phyloP scores from a whole-genome alignment of 2,113 vertebrate species.

The Sigmodon hispidus region DNA sequence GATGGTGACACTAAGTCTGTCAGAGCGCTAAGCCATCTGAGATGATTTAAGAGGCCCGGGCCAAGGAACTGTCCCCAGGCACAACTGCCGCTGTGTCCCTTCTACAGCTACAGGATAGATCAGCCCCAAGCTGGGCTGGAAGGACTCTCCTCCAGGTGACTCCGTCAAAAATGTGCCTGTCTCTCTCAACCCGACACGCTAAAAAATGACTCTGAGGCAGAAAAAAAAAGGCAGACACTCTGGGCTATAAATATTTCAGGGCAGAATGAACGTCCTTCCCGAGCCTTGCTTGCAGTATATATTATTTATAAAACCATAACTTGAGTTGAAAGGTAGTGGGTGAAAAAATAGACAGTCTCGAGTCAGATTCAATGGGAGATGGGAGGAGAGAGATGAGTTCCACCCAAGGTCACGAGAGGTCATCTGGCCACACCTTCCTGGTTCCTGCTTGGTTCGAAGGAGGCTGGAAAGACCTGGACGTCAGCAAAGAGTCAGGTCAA shows the following conservation, averaged over 20 bases:
- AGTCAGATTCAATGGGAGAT: slow-evolving; percentile 26
- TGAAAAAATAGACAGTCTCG: slow-evolving; percentile 61
- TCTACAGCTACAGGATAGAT: neutral
- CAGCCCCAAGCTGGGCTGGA: neutral
- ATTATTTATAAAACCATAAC: slow-evolving; percentile 89
- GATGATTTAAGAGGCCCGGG: slow-evolving; percentile 61
- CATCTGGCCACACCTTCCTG: neutral
- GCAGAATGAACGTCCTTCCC: slow-evolving; percentile 84
- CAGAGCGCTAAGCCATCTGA: neutral
- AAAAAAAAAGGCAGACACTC: slow-evolving; percentile 86
- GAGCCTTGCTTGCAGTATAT: slow-evolving; percentile 83
- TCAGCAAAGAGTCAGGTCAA: neutral
- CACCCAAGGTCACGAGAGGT: slow-evolving; percentile 27
- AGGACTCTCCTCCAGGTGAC: neutral
- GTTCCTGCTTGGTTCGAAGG: neutral
- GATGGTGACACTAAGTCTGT: neutral
- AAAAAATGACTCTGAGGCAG: slow-evolving; percentile 82
- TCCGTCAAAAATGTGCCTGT: neutral
- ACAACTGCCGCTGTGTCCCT: neutral
- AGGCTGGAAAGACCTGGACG: neutral
- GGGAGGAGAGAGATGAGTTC: neutral
- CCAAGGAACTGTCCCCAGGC: neutral
- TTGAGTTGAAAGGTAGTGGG: slow-evolving; percentile 83
- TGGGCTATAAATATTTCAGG: slow-evolving; percentile 87
- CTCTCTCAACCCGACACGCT: neutral